Conservation (phyloP, 1,140 invertebrate species). For the Cydia fagiglandana region DNA sequence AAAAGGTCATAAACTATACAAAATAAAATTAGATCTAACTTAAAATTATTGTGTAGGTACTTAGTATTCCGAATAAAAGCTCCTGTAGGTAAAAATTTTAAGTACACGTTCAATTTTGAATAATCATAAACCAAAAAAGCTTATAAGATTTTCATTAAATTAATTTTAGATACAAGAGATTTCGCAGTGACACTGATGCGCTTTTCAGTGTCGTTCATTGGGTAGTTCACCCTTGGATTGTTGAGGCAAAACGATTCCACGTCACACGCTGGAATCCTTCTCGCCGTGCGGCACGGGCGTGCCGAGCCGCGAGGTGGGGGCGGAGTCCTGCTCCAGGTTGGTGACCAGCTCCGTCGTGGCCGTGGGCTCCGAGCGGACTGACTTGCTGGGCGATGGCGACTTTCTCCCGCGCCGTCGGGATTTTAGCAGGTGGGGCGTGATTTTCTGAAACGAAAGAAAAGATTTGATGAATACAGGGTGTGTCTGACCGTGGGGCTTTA, state of each 20-base stretch:
- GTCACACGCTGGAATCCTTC: slow-evolving; percentile 39
- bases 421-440: slow-evolving; percentile 60
- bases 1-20: too few relatives aligned
- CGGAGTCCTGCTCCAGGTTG: slow-evolving; percentile 53
- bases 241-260: slow-evolving; percentile 33
- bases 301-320: slow-evolving; percentile 53
- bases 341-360: slow-evolving; percentile 64
- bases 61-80: too few relatives aligned
- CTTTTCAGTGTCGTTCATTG: slow-evolving; percentile 5
- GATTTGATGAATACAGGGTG: too few relatives aligned
- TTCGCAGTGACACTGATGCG: too few relatives aligned
- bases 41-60: too few relatives aligned
- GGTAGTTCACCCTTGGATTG: slow-evolving; percentile 41
- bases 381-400: slow-evolving; percentile 54
- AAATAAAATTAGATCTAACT: too few relatives aligned
- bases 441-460: slow-evolving; percentile 50
- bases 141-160: too few relatives aligned
- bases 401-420: slow-evolving; percentile 35
- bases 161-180: too few relatives aligned
- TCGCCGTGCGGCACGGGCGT: slow-evolving; percentile 46
- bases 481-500: too few relatives aligned
- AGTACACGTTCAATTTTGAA: too few relatives aligned
- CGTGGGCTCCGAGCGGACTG: slow-evolving; percentile 63
- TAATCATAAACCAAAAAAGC: too few relatives aligned
- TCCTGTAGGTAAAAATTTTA: too few relatives aligned